Percentiles rank a stretch among this genome's conserved stretches.
Conservation (phyloP, 2,113 vertebrate species). For the Nansenia antarctica region DNA sequence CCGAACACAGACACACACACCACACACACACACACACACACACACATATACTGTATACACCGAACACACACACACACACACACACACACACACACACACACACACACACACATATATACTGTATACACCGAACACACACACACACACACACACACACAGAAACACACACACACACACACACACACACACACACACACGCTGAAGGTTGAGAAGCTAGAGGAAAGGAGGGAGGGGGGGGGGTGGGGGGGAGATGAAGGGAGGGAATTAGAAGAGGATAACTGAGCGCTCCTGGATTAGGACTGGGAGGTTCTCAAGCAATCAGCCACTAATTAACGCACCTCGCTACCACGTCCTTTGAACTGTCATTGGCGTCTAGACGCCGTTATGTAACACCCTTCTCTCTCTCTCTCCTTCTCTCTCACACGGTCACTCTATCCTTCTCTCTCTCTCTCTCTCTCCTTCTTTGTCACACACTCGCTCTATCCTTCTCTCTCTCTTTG, state of each 20-base stretch:
- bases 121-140: background rate
- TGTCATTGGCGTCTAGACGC: conserved; percentile 55
- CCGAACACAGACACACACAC: no score
- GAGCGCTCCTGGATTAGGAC: conserved; percentile 20
- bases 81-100: background rate
- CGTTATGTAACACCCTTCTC: conserved; percentile 37
- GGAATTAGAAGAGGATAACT: conserved; percentile 20
- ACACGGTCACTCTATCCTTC: background rate
- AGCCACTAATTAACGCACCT: conserved; percentile 43
- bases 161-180: conserved; percentile 6
- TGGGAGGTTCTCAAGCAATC: conserved; percentile 24
- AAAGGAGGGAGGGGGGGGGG: background rate
- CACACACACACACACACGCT: background rate
- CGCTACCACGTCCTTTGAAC: conserved; percentile 46
- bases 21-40: no score
- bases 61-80: background rate
- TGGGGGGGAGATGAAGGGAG: conserved; percentile 1
- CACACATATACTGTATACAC: no score
- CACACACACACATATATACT: background rate
- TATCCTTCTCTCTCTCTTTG: background rate
- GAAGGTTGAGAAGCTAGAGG: background rate
- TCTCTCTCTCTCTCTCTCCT: background rate
- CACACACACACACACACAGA: background rate
- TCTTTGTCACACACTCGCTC: background rate
- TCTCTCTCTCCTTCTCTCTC: background rate